Evolutionary conservation across 2,113 vertebrate genomes (phyloP).

Genomic region (Anser cygnoides): DNA sequence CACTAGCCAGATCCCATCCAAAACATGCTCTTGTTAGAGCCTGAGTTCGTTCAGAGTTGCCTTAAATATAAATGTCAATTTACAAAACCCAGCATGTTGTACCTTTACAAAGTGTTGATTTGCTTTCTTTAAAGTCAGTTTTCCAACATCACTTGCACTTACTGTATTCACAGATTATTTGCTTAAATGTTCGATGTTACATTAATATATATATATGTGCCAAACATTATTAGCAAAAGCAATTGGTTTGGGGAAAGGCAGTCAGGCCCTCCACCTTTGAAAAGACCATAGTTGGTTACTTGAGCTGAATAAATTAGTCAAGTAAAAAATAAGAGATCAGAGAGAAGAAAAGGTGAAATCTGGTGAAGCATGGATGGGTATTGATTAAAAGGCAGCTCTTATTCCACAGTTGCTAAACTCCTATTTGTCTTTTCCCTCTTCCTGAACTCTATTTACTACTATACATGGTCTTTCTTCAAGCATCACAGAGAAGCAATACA

Average conservation of each 20-base stretch:
- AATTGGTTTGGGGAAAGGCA: neutral
- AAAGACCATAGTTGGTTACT: neutral
- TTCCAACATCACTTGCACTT: neutral
- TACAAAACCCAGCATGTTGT: neutral
- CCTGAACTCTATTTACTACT: neutral
- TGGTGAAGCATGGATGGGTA: neutral
- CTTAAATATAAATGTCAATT: neutral
- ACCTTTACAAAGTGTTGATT: neutral
- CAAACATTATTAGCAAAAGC: neutral
- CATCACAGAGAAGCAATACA: neutral
- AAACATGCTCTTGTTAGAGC: neutral
- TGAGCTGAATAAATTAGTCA: neutral
- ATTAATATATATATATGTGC: neutral
- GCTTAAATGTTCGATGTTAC: neutral
- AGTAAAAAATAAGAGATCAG: neutral
- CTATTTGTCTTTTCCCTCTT: conserved; percentile 14
- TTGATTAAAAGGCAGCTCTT: conserved; percentile 13
- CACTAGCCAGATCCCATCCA: neutral
- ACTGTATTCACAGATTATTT: neutral
- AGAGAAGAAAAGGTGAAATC: neutral
- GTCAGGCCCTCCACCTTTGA: neutral
- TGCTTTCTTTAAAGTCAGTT: neutral
- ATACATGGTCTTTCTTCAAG: neutral
- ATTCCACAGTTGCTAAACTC: neutral
- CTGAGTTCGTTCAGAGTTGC: neutral